Conservation (phyloP, 2,888 invertebrate genomes). For the Folsomia candida region DNA sequence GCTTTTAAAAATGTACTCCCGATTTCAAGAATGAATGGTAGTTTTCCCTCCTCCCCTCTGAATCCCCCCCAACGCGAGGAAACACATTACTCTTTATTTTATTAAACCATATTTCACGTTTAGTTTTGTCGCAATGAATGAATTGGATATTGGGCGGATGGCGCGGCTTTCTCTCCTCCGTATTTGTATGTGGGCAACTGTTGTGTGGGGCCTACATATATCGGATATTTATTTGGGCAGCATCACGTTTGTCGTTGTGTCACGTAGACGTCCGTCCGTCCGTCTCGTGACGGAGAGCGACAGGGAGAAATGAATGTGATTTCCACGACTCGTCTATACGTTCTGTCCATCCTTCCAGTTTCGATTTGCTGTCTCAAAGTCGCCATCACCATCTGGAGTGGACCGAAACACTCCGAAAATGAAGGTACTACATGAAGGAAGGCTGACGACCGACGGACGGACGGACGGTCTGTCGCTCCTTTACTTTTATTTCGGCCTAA, state of each 20-base stretch:
- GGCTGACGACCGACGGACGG: not conserved
- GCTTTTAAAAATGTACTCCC: too few relatives aligned
- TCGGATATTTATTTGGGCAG: not conserved
- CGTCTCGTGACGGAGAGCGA: not conserved
- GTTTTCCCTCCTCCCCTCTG: too few relatives aligned
- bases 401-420: not conserved
- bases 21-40: too few relatives aligned
- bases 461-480: not conserved
- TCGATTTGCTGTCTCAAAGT: not conserved
- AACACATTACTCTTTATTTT: not conserved
- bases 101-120: not conserved
- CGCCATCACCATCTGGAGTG: not conserved
- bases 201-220: too few relatives aligned
- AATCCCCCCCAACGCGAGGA: not conserved
- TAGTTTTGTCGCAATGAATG: not conserved
- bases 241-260: too few relatives aligned
- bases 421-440: not conserved
- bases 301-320: not conserved
- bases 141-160: too few relatives aligned
- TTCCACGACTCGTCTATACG: not conserved
- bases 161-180: too few relatives aligned
- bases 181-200: too few relatives aligned
- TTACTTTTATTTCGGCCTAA: not conserved
- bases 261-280: too few relatives aligned
- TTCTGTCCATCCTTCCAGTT: not conserved